Evolutionary conservation across 2,113 vertebrate species (phyloP).

Genomic region (Pithys albifrons): DNA sequence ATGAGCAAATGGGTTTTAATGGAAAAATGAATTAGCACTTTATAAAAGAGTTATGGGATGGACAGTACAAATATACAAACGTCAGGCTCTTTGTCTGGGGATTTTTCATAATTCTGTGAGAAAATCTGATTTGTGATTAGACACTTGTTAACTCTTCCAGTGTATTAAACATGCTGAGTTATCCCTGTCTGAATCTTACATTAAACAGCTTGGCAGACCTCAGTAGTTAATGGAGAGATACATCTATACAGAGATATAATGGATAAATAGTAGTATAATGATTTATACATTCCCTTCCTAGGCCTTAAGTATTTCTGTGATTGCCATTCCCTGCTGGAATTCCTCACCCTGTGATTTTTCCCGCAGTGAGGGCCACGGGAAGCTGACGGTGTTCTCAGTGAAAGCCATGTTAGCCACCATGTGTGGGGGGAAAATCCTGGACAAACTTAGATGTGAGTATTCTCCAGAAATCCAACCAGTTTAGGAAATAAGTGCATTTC

Average conservation of each 20-base stretch:
- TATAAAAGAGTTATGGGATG: background rate
- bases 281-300: background rate
- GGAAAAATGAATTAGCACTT: too few relatives aligned
- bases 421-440: constrained; percentile 97
- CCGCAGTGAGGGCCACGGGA: constrained; percentile 93
- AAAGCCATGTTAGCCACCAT: constrained; percentile 96
- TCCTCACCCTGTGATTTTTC: background rate
- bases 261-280: background rate
- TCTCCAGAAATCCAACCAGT: background rate
- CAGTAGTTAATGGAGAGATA: background rate
- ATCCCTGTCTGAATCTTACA: background rate
- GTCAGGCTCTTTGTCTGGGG: background rate
- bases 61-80: background rate
- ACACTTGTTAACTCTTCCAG: background rate
- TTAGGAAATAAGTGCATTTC: background rate
- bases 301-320: background rate
- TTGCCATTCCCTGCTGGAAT: background rate
- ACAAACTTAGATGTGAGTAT: constrained; percentile 96
- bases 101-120: background rate
- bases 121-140: background rate
- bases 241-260: background rate
- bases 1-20: background rate
- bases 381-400: constrained; percentile 97
- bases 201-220: background rate
- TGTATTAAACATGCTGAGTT: background rate